These are phyloP conservation scores for Grammomys dolichurus DNA, from an alignment of 2,113 vertebrate genomes.

Conservation along the genomic window DNA sequence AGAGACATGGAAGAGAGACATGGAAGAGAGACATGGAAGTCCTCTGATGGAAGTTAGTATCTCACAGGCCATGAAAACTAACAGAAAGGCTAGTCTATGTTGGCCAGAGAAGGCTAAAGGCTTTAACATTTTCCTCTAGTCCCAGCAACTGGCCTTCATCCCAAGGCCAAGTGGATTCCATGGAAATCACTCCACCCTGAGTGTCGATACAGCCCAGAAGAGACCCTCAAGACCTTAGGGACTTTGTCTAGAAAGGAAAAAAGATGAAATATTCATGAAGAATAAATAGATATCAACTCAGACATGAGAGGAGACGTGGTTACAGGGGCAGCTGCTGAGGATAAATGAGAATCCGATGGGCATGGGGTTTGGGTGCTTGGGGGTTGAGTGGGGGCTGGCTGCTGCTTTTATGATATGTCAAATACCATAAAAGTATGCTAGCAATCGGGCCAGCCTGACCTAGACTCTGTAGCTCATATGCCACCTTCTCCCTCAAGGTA, in stretches of 20 bases:
- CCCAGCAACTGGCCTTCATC: not conserved
- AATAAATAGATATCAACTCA: conserved; percentile 29
- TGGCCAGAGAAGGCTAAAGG: not conserved
- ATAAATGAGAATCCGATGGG: conserved; percentile 35
- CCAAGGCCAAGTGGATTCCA: not conserved
- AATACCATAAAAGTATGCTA: conserved; percentile 32
- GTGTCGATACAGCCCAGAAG: not conserved
- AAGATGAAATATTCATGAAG: conserved; percentile 40
- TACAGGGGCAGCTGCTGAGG: not conserved
- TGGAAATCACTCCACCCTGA: not conserved
- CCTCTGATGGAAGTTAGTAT: not conserved
- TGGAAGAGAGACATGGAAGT: not conserved
- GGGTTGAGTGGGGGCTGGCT: not conserved
- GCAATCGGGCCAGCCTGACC: not conserved
- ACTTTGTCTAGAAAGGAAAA: conserved; percentile 46
- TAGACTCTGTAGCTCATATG: not conserved
- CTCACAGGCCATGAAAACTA: not conserved
- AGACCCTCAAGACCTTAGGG: conserved; percentile 5
- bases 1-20: no score
- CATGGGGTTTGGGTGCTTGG: not conserved
- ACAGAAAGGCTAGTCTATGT: not conserved
- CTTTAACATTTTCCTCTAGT: not conserved
- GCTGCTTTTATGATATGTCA: not conserved
- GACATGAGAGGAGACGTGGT: not conserved
- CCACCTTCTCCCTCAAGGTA: not conserved